A percentile compares a stretch with the other conserved stretches of the same genome.
Evolutionary conservation across 2,113 vertebrate species (phyloP).

Genomic region (Dermatemys mawii): DNA sequence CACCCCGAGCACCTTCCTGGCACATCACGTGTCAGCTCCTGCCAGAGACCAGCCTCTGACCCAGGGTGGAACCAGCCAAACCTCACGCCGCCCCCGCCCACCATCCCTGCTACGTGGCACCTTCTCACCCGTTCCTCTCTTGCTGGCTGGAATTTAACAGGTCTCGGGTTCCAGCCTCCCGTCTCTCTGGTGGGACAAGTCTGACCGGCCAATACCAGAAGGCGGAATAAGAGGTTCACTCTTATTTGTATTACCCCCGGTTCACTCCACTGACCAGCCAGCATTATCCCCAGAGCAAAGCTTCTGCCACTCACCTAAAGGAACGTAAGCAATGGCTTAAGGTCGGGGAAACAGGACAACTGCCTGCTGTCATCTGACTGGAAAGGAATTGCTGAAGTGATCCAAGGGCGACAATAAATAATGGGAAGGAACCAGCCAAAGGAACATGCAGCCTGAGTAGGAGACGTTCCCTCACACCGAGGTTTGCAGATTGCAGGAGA

Average conservation of each 20-base stretch:
- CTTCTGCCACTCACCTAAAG: background rate
- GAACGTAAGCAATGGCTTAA: background rate
- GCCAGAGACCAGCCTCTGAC: fast-evolving
- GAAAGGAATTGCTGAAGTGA: background rate
- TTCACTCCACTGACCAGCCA: background rate
- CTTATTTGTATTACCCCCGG: background rate
- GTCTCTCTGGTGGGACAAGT: background rate
- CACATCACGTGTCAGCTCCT: fast-evolving
- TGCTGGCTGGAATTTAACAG: background rate
- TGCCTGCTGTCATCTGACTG: fast-evolving
- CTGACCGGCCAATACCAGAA: fast-evolving
- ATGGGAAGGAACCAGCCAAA: background rate
- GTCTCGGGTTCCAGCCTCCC: background rate
- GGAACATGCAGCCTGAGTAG: background rate
- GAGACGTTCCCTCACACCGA: background rate
- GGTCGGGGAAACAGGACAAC: background rate
- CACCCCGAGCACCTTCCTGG: background rate
- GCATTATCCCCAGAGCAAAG: background rate
- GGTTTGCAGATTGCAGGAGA: background rate
- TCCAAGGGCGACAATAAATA: background rate
- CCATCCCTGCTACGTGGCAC: fast-evolving
- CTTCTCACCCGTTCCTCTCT: background rate
- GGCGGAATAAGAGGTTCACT: background rate
- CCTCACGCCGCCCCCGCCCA: background rate
- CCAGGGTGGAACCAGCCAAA: background rate